Evolutionary conservation across 2,888 invertebrate species (phyloP).

Genomic region (Monopis laevigella): DNA sequence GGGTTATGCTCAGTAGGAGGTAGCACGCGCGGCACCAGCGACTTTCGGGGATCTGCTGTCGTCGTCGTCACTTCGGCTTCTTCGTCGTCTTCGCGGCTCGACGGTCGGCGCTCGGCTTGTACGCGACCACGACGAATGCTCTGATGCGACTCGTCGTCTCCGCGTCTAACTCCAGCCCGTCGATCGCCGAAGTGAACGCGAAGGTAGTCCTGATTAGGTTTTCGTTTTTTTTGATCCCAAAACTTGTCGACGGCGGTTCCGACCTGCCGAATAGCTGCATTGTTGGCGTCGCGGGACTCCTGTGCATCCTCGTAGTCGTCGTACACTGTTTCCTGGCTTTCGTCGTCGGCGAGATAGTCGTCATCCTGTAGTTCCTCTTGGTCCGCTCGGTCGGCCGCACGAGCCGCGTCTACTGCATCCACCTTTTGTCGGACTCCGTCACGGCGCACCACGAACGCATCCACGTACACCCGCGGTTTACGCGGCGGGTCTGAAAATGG

Average conservation of each 20-base stretch:
- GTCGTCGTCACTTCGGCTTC: conserved; percentile 44
- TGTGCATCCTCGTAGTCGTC: conserved; percentile 52
- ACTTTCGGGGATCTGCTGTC: conserved; percentile 48
- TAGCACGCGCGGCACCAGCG: conserved; percentile 46
- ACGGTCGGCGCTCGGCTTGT: neutral
- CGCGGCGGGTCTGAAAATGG: conserved; percentile 18
- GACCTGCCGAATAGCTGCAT: conserved; percentile 43
- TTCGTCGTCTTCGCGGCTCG: conserved; percentile 27
- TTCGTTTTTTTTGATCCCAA: conserved; percentile 41
- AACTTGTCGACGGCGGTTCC: conserved; percentile 50
- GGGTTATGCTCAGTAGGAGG: conserved; percentile 61
- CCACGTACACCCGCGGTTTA: conserved; percentile 50
- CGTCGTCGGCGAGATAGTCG: conserved; percentile 43
- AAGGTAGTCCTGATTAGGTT: conserved; percentile 38
- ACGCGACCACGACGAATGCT: conserved; percentile 17
- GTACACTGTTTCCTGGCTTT: conserved; percentile 27
- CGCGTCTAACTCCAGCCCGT: conserved; percentile 28
- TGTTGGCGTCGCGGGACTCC: conserved; percentile 41
- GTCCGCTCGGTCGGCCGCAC: conserved; percentile 16
- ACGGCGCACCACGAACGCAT: conserved; percentile 47
- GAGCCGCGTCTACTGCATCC: conserved; percentile 42
- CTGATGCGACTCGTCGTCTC: conserved; percentile 28
- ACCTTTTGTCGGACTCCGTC: conserved; percentile 51
- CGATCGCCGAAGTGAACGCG: conserved; percentile 56
- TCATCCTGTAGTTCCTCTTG: conserved; percentile 30